These are phyloP conservation scores for Chymomyza procnemis DNA, from an alignment of 2,888 invertebrate genomes.

Conservation along the genomic window DNA sequence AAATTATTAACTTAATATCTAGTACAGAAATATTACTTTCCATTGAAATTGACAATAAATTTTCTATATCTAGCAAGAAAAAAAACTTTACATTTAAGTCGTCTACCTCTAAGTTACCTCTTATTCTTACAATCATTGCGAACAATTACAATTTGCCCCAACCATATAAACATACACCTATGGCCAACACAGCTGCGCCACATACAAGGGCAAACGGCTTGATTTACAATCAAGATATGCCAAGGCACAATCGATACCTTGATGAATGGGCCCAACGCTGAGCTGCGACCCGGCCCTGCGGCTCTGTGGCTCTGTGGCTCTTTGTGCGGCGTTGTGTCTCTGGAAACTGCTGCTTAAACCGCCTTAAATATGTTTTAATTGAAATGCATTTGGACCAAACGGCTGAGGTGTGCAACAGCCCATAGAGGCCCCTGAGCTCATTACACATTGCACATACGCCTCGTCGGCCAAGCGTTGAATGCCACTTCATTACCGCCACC, in stretches of 20 bases:
- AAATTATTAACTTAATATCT: no score
- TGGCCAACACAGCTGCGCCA: background rate
- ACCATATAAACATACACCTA: constrained; percentile 24
- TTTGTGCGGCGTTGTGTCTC: no score
- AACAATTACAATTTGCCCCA: background rate
- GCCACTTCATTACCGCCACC: constrained; percentile 4
- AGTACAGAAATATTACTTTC: no score
- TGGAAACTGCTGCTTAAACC: constrained; percentile 18
- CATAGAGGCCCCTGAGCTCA: background rate
- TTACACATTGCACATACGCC: constrained; percentile 4
- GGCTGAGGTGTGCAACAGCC: constrained; percentile 6
- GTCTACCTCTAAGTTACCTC: no score
- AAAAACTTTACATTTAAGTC: no score
- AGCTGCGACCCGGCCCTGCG: background rate
- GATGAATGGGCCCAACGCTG: constrained; percentile 49
- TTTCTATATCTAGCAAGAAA: no score
- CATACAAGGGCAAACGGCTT: constrained; percentile 7
- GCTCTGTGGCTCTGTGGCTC: no score
- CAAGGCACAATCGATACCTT: constrained; percentile 50
- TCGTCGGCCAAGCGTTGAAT: background rate
- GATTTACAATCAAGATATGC: constrained; percentile 47
- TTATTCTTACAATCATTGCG: no score
- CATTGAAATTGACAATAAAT: no score
- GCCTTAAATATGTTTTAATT: constrained; percentile 65
- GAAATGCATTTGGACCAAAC: constrained; percentile 62